These are phyloP conservation scores for Gouania willdenowi DNA, from an alignment of 2,797 vertebrate genomes.

Conservation along the genomic window DNA sequence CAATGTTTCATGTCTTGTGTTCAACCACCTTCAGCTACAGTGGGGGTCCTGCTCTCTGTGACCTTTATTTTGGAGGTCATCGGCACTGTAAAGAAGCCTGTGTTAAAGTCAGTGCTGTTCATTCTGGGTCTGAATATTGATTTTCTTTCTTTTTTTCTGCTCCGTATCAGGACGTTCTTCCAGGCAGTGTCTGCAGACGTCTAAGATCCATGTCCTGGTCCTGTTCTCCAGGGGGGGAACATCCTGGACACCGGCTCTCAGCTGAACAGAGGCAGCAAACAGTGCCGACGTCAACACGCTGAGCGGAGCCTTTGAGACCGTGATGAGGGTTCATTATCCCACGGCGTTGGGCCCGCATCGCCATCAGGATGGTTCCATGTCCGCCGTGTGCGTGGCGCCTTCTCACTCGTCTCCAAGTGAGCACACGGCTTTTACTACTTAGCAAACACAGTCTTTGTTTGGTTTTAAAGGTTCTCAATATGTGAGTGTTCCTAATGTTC, in stretches of 20 bases:
- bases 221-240: conserved; percentile 93
- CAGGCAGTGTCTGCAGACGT: conserved; percentile 81
- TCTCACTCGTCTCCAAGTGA: conserved; percentile 94
- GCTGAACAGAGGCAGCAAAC: conserved; percentile 93
- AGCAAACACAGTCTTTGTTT: no score
- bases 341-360: conserved; percentile 85
- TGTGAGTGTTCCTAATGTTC: no score
- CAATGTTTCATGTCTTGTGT: no score
- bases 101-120: no score
- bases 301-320: conserved; percentile 84
- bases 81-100: no score
- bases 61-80: no score
- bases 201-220: conserved; percentile 89
- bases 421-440: conserved; percentile 4
- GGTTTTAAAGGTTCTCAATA: no score
- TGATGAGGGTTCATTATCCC: conserved; percentile 95
- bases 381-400: conserved; percentile 90
- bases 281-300: conserved; percentile 92
- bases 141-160: no score
- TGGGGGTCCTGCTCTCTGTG: no score
- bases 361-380: conserved; percentile 89
- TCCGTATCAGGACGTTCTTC: conserved; percentile 83
- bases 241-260: conserved; percentile 88
- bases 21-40: no score
- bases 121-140: no score